Evolutionary conservation across 1,140 invertebrate genomes (phyloP).

Genomic region (Cydia strobilella): DNA sequence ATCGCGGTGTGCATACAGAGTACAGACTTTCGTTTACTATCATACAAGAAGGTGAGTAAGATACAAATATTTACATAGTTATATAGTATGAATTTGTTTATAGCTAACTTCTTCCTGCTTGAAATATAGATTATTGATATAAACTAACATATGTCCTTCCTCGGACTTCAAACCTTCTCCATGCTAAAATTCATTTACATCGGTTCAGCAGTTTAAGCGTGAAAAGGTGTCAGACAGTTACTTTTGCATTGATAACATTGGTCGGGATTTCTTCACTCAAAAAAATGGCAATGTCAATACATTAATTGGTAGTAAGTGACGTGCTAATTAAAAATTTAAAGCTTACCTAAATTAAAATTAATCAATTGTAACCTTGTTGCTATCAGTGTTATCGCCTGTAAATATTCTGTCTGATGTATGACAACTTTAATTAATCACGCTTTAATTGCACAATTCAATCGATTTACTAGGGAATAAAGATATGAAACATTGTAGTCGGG

Average conservation of each 20-base stretch:
- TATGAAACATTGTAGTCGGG: not conserved
- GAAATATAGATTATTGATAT: no score
- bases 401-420: not conserved
- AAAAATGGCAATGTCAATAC: no score
- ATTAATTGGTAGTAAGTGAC: no score
- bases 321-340: no score
- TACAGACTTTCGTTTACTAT: slow-evolving; percentile 35
- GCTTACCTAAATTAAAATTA: no score
- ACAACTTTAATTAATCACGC: not conserved
- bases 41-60: slow-evolving; percentile 41
- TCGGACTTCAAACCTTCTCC: no score
- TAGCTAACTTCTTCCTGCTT: not conserved
- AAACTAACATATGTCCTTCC: no score
- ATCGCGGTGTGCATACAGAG: slow-evolving; percentile 37
- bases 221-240: no score
- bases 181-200: no score
- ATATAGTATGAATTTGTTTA: not conserved
- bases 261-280: no score
- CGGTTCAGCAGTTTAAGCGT: no score
- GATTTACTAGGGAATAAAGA: not conserved
- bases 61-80: not conserved
- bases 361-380: not conserved
- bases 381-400: not conserved
- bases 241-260: no score
- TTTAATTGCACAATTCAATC: not conserved